These are phyloP conservation scores for Trichogramma evanescens DNA, from an alignment of 2,888 invertebrate species.

Conservation along the genomic window DNA sequence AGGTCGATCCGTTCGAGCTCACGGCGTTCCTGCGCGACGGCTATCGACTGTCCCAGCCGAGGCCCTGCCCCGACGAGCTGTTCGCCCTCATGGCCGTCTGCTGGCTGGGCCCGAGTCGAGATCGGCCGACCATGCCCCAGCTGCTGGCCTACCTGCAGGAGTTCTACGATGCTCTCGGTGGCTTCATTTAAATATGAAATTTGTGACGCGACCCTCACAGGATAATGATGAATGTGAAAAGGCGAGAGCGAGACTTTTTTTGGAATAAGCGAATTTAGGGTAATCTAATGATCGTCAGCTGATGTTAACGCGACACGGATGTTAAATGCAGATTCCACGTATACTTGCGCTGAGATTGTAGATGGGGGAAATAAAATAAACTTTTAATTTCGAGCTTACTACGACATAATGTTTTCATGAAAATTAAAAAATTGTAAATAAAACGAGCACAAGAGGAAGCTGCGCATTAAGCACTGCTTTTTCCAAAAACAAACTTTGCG, in stretches of 20 bases:
- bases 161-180: conserved; percentile 64
- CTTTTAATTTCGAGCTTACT: no score
- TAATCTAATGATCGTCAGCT: background rate
- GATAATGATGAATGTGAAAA: no score
- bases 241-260: background rate
- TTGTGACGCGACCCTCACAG: background rate
- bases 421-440: no score
- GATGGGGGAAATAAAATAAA: no score
- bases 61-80: conserved; percentile 93
- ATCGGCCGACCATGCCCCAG: conserved; percentile 64
- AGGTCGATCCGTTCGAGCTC: conserved; percentile 89
- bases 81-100: conserved; percentile 71
- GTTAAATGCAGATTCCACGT: no score
- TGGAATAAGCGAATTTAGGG: no score
- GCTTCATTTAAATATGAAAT: conserved; percentile 53
- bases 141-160: conserved; percentile 66
- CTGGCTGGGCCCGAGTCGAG: conserved; percentile 60
- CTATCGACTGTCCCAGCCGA: conserved; percentile 82
- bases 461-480: no score
- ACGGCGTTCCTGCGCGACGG: conserved; percentile 80
- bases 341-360: no score
- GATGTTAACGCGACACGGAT: background rate
- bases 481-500: no score
- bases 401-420: no score
- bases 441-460: no score